Conservation (phyloP, 2,113 vertebrate genomes). For the Pantherophis guttatus region DNA sequence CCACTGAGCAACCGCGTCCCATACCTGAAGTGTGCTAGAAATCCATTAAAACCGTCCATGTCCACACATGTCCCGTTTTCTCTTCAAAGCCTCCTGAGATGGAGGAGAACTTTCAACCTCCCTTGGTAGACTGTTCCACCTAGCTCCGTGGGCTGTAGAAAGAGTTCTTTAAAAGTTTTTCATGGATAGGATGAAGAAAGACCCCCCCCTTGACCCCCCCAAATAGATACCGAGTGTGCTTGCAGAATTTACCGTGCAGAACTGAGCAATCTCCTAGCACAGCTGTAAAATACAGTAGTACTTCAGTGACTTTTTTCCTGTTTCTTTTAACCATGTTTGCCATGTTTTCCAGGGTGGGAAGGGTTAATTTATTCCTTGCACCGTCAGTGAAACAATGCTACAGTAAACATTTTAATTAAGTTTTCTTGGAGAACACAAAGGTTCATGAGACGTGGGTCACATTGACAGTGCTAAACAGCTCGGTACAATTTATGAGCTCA, state of each 20-base stretch:
- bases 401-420: constrained; percentile 68
- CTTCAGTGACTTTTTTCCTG: neutral
- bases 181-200: neutral
- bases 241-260: neutral
- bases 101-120: neutral
- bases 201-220: no score
- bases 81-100: neutral
- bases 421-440: constrained; percentile 62
- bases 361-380: constrained; percentile 46
- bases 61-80: neutral
- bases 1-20: no score
- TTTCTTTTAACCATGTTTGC: neutral
- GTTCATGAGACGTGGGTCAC: constrained; percentile 46
- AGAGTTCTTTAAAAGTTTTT: no score
- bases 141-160: neutral
- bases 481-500: constrained; percentile 58
- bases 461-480: constrained; percentile 57
- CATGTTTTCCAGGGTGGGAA: constrained; percentile 15
- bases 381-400: constrained; percentile 54
- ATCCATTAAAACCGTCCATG: neutral
- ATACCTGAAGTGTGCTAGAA: neutral
- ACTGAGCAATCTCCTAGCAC: neutral
- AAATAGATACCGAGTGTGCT: neutral
- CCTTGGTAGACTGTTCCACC: neutral
- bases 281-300: neutral